Evolutionary conservation across 2,888 invertebrate species (phyloP), one percentile per base, ranked within the genome.

Genomic region (Camptogramma bilineatum): DNA sequence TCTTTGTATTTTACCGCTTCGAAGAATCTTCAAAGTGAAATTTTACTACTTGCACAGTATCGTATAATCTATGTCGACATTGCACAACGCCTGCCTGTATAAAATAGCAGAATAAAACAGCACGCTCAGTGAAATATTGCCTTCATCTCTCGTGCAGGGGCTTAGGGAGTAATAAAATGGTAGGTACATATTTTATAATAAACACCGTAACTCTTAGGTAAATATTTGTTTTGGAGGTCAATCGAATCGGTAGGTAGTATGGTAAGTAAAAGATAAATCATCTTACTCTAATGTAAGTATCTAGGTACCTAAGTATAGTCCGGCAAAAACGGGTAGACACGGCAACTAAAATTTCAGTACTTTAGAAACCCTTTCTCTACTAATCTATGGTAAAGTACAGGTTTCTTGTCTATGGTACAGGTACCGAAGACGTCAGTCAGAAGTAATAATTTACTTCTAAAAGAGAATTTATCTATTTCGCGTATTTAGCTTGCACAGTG

Each of bases 81-180:
- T 9, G n/a, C 24, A 31, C 58, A 72, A 52, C 39, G 64, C 73
- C 74, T 71, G 52, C 51, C 44, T 52, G 47, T 71, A 72, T 63
- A 72, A 77, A 69, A 65, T 67, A 75, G 63, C 68, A 76, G 67
- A 66, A 64, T 60, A 64, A 68, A 65, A 61, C 54, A 64, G 48
- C 18, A 56, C 51, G 56, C 51, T 46, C 34, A 24, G 42, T 74
- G 64, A 77, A 71, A 73, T 60, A 74, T 81, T 79, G 80, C 80
- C 47, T 68, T 75, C 66, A 72, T 73, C 65, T 58, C 72, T 39
- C 64, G 56, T 70, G 67, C 68, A 79, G 79, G 81, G 73, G 80
- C 72, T 73, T 64, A 67, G 64, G 59, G 55, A 59, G 61, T 62
- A 72, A 66, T 57, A 56, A 61, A 64, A 48, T 51, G 31, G 48